Evolutionary conservation across 2,797 vertebrate species (phyloP), one percentile per base, ranked within the genome.

Genomic region (Pitangus sulphuratus): DNA sequence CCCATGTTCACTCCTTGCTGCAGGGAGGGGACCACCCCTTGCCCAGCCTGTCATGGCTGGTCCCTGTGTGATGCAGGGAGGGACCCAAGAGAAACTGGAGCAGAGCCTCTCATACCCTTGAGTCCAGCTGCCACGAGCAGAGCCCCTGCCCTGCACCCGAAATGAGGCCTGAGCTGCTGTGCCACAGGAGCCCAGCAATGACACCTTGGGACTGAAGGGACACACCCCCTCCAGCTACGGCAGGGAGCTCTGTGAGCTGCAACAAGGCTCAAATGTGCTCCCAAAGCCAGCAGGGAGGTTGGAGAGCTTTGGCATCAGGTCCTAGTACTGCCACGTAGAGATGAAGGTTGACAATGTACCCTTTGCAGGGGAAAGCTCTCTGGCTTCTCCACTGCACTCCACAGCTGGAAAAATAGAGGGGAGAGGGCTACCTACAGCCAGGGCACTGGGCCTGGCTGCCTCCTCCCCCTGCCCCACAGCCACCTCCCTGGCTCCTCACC

Each of bases 401-500:
- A 44, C 18, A 44, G n/a, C 31, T 42, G 8, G 15, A 53, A 45
- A 86, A 61, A 51, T 48, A 4, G 37, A 78, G 11, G 9, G 21
- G 28, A 65, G 30, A 65, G n/a, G 21, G 31, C 26, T n/a, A 37
- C n/a, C 42, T 77, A 44, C 17, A 88, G 25, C 11, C 2, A 4
- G 45, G 61, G 33, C 9, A 68, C 13, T 13, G 42, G 24, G 31
- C 37, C 48, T 39, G 30, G 19, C 60, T 87, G 64, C 33, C 33
- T 66, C 21, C 53, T 79, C 39, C n/a, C 31, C 66, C 71, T 4
- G 4, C 25, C 53, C 80, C 11, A 4, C 15, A 74, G 58, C 42
- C 61, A 90, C 62, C 57, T 6, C 35, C 9, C n/a, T 3, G 3
- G 18, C 69, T 3, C 19, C 82, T 85, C 93, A 98, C 98, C 97